Base-by-base conservation (phyloP, 1,140 invertebrate species). In the Pseudomyrmex pallidus region DNA sequence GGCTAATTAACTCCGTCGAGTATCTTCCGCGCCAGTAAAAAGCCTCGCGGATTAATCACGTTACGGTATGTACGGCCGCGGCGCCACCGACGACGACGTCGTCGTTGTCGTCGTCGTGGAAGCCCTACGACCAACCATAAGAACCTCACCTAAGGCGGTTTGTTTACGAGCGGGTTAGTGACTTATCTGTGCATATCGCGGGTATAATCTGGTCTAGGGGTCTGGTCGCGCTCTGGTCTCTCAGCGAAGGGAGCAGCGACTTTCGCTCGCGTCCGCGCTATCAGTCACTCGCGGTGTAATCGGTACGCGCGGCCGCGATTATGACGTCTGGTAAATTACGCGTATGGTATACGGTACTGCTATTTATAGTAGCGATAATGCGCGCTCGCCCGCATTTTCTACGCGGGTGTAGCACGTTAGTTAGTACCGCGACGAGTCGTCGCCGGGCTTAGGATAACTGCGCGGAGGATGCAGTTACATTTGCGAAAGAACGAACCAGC, bases 101-200 rank as follows among this genome's bases (percentile, higher is more conserved):
- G 20, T 76, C n/a, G 8, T 44, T 59, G 48, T 56, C 54, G 5
- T 59, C 68, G 20, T 25, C 15, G 22, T 12, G 48, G 77, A 85
- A 87, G 35, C 25, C 62, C 54, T 57, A 67, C 64, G 61, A n/a
- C n/a, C 15, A 12, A 64, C 44, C 62, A 74, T 13, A 59, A 54
- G 62, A 48, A 83, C 54, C 64, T 87, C 25, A 74, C 67, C 61
- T 68, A 70, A 83, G 61, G 35, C 68, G 12, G 17, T 25, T 62
- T 68, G 57, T 68, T 83, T 59, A 64, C 59, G 56, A 48, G 61
- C 46, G 72, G 83, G 86, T 83, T 85, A 68, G 67, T 85, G 76
- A 87, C 86, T 87, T 80, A 82, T 84, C 86, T 87, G 84, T 87
- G 68, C 86, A 73, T 83, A 74, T 52, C 54, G 48, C 61, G 62